A percentile compares a stretch with the other conserved stretches of the same genome.
Conservation (phyloP, 2,113 vertebrate genomes). For the Circaetus gallicus region DNA sequence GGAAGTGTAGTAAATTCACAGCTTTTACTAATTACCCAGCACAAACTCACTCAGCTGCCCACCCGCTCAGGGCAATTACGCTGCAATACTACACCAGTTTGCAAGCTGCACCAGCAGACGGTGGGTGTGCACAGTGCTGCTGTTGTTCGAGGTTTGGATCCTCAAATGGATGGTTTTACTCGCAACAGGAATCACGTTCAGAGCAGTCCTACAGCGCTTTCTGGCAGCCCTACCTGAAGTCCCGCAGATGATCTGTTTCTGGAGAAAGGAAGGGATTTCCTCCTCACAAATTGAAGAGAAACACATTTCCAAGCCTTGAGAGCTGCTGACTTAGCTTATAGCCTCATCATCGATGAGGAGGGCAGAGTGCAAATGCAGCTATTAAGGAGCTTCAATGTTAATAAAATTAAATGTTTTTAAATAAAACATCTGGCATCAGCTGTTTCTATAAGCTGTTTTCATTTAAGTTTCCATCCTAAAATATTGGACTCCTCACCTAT, state of each 20-base stretch:
- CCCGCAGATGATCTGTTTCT: neutral
- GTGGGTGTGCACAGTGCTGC: fast-evolving
- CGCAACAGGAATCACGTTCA: fast-evolving
- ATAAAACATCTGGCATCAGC: slow-evolving; percentile 4
- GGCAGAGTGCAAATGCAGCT: neutral
- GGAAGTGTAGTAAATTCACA: neutral
- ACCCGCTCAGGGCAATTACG: fast-evolving
- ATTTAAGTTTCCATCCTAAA: neutral
- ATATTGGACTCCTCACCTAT: neutral
- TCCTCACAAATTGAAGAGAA: neutral
- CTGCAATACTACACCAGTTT: neutral
- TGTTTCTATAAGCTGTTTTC: neutral
- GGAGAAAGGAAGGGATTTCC: slow-evolving; percentile 19
- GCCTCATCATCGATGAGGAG: neutral
- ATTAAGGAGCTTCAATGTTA: neutral
- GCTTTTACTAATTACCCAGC: neutral
- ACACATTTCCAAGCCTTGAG: neutral
- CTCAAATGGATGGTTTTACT: neutral
- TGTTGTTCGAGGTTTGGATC: neutral
- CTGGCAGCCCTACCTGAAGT: neutral
- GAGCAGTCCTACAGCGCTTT: neutral
- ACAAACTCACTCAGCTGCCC: neutral
- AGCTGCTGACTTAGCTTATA: neutral
- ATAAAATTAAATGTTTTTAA: slow-evolving; percentile 18
- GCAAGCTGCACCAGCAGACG: fast-evolving